phyloP scores from a whole-genome alignment of 1,140 invertebrate genomes.

The Thaumetopoea pityocampa region DNA sequence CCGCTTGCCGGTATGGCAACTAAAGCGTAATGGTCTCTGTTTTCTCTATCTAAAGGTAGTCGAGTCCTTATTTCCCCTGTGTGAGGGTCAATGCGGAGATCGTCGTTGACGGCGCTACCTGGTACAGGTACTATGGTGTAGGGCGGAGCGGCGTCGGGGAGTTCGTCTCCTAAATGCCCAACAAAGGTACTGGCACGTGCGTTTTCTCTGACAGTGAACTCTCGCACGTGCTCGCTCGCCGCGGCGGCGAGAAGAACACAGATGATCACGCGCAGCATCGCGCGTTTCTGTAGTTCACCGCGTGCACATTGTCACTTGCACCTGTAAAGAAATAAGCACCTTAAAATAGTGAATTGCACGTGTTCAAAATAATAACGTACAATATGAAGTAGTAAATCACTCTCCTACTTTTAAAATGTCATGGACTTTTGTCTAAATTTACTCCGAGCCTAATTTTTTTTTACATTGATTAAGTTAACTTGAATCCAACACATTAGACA shows the following conservation, averaged over 20 bases:
- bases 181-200: conserved; percentile 90
- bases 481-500: too few relatives aligned
- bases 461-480: too few relatives aligned
- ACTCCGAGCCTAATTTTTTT: too few relatives aligned
- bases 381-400: too few relatives aligned
- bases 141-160: conserved; percentile 83
- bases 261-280: conserved; percentile 55
- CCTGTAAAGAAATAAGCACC: conserved; percentile 45
- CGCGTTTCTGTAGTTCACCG: conserved; percentile 53
- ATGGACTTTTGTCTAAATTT: too few relatives aligned
- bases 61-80: conserved; percentile 94
- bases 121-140: conserved; percentile 93
- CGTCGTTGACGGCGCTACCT: conserved; percentile 90
- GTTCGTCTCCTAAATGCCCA: conserved; percentile 88
- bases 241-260: conserved; percentile 45
- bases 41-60: conserved; percentile 92
- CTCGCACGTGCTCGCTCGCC: conserved; percentile 81
- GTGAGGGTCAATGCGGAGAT: conserved; percentile 89
- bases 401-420: too few relatives aligned
- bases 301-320: conserved; percentile 62
- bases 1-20: conserved; percentile 92
- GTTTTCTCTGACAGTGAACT: conserved; percentile 91
- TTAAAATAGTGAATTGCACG: too few relatives aligned
- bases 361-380: too few relatives aligned
- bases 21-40: conserved; percentile 88